A percentile compares a stretch with the other conserved stretches of the same genome.
phyloP scores from a whole-genome alignment of 2,797 vertebrate species.

The Pseudotriccus pelzelni region DNA sequence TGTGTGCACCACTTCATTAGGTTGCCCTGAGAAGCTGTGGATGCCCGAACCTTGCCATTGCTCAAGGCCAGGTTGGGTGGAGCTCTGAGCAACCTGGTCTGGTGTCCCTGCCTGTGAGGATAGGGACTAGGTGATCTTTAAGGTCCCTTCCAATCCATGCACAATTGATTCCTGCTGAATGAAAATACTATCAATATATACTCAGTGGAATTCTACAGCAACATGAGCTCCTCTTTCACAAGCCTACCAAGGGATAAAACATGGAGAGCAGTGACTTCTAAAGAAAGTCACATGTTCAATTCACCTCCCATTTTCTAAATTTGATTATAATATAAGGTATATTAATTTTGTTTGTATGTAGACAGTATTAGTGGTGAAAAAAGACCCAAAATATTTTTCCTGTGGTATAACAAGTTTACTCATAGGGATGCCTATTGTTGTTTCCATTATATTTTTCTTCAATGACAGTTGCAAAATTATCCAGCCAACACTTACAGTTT shows the following conservation, averaged over 20 bases:
- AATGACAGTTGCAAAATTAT: background rate
- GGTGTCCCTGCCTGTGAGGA: background rate
- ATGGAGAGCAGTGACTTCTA: background rate
- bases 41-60: background rate
- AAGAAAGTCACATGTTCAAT: background rate
- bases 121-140: background rate
- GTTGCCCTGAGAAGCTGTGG: background rate
- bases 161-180: background rate
- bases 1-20: background rate
- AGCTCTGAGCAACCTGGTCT: background rate
- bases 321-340: background rate
- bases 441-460: background rate
- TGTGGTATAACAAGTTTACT: background rate
- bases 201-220: background rate
- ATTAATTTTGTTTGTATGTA: background rate
- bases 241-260: background rate
- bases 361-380: background rate
- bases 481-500: background rate
- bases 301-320: background rate
- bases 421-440: background rate
- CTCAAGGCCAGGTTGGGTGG: background rate
- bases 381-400: background rate
- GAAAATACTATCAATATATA: background rate
- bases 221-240: background rate
- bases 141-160: background rate